Evolutionary conservation across 1,140 invertebrate species (phyloP), one percentile per base, ranked within the genome.

Genomic region (Drosophila virilis): DNA sequence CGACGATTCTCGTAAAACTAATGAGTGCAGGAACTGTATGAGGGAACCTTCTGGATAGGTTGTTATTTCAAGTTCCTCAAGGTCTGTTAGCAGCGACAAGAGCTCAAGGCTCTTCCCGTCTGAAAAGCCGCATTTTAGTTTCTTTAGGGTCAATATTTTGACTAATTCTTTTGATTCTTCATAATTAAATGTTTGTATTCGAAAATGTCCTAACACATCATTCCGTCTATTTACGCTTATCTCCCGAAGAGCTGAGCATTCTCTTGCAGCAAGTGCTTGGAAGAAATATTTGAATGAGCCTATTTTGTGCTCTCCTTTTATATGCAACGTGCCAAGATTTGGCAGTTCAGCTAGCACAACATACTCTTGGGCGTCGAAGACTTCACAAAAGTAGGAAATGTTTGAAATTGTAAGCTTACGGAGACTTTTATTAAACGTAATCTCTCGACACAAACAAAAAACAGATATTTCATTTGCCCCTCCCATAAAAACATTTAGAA

Each of bases 271-370:
- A 37, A 66, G 35, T 8, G 15, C 15, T 6, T 6, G 7, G 10
- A 66, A 66, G 4, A 66, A 42, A 17, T 40, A 8, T 33, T 33
- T n/a, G 2, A 66, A 50, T 15, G 52, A 38, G 15, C 64, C 64
- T 8, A 8, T 3, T 13, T 48, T 32, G n/a, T 66, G 64, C 6
- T 9, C 17, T 1, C 64, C 64, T 10, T 7, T 28, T 28, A 66
- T 66, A 15, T 57, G 33, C 22, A 66, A 13, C 12, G 17, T 15
- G 15, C 8, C n/a, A 12, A 48, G 5, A 13, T 38, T 5, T 15
- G 42, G 33, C 2, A 66, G 13, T 33, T 33, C 12, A 32, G 52
- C 33, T 17, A 66, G 32, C 10, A 13, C 10, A n/a, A 32, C 50
- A 37, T 65, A 65, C 13, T 65, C 62, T 15, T 54, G 13, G 2